Conservation (phyloP, 1,140 invertebrate species). For the Panulirus ornatus region DNA sequence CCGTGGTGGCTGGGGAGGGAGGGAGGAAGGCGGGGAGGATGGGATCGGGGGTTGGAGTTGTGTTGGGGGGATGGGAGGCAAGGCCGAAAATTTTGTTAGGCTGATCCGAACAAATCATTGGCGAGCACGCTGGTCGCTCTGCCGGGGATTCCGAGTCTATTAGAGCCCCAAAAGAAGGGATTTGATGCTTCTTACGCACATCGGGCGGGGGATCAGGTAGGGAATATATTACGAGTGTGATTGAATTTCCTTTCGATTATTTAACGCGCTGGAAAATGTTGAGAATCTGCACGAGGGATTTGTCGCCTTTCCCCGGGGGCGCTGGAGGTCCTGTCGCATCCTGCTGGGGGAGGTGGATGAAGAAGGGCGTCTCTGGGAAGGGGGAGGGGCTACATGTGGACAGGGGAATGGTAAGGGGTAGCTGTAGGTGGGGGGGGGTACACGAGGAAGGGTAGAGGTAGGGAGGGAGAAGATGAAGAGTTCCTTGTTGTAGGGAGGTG, state of each 20-base stretch:
- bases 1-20: not conserved
- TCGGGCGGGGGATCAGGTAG: constrained; percentile 27
- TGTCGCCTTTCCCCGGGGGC: not conserved
- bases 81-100: constrained; percentile 37
- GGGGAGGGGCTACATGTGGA: not conserved
- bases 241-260: constrained; percentile 55
- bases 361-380: too few species aligned
- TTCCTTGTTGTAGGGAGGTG: too few species aligned
- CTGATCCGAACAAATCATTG: constrained; percentile 55
- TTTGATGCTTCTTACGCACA: constrained; percentile 46
- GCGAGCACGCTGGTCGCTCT: constrained; percentile 36
- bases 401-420: not conserved
- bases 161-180: constrained; percentile 47
- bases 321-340: too few species aligned
- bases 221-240: constrained; percentile 58
- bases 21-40: too few species aligned
- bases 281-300: constrained; percentile 26
- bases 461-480: too few species aligned
- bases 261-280: constrained; percentile 46
- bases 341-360: too few species aligned
- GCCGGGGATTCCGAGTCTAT: constrained; percentile 56
- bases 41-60: too few species aligned
- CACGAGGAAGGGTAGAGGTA: not conserved
- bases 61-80: not conserved
- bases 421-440: not conserved